These are phyloP conservation scores for Eretmochelys imbricata DNA, from an alignment of 2,113 vertebrate genomes.

Conservation along the genomic window DNA sequence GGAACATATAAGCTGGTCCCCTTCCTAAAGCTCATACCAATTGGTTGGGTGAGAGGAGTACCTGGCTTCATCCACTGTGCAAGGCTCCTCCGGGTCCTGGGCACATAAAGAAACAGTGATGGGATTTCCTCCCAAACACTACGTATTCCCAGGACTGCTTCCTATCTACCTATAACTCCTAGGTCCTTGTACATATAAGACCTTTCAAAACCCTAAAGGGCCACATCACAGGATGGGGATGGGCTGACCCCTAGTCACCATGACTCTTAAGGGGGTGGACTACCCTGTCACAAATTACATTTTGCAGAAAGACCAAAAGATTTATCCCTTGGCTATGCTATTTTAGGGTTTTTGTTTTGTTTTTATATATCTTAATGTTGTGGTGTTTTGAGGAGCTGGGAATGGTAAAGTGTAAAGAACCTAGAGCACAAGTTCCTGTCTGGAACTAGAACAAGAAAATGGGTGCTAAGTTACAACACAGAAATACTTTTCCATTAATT, in stretches of 20 bases:
- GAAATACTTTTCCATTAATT: background rate
- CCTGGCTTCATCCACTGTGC: background rate
- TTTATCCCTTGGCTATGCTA: background rate
- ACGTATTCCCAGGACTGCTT: background rate
- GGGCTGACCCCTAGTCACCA: background rate
- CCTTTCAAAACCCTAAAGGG: background rate
- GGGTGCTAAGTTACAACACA: background rate
- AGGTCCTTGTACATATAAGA: background rate
- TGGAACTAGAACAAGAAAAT: background rate
- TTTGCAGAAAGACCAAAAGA: background rate
- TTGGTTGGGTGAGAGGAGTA: too few relatives aligned
- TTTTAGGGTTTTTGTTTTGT: background rate
- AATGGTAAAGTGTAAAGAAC: background rate
- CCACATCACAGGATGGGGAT: background rate
- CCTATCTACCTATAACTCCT: background rate
- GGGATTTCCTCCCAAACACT: background rate
- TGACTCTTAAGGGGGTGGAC: background rate
- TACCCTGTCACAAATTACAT: background rate
- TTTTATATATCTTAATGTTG: background rate
- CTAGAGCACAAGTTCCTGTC: background rate
- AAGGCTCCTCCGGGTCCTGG: background rate
- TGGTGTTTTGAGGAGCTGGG: background rate
- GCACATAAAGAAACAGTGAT: background rate
- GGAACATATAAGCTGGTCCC: too few relatives aligned
- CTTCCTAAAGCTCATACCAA: too few relatives aligned